phyloP scores from a whole-genome alignment of 1,140 invertebrate genomes.

The Carposina sasakii region DNA sequence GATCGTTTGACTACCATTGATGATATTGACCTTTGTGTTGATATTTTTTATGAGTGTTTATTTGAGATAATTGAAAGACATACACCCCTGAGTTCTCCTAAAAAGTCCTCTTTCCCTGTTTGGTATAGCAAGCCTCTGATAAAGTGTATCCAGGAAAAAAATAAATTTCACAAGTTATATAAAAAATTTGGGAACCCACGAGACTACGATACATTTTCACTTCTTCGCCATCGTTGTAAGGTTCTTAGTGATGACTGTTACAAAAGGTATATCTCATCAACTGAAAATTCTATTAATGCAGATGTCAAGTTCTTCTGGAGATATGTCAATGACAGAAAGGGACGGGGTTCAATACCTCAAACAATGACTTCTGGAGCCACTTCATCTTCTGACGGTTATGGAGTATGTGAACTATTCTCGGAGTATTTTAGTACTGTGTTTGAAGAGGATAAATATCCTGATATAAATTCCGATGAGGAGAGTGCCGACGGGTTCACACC shows the following conservation, averaged over 20 bases:
- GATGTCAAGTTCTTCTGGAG: background rate
- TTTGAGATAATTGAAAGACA: too few relatives aligned
- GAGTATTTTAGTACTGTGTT: background rate
- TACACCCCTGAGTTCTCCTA: too few relatives aligned
- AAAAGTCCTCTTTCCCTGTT: too few relatives aligned
- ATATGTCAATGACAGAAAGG: background rate
- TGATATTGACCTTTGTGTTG: too few relatives aligned
- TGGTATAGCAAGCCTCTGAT: background rate
- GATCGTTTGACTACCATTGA: too few relatives aligned
- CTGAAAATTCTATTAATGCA: background rate
- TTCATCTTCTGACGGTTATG: background rate
- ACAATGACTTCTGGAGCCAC: background rate
- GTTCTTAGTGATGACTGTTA: background rate
- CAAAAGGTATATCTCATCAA: background rate
- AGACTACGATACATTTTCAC: conserved; percentile 2
- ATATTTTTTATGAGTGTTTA: too few relatives aligned
- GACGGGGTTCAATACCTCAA: background rate
- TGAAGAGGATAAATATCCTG: background rate
- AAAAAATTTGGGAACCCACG: background rate
- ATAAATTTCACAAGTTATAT: background rate
- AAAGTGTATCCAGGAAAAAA: background rate
- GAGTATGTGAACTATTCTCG: conserved; percentile 3
- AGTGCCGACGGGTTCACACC: too few relatives aligned
- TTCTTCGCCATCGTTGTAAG: background rate
- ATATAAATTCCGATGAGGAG: too few relatives aligned